phyloP scores from a whole-genome alignment of 2,113 vertebrate genomes.

The Motacilla alba region DNA sequence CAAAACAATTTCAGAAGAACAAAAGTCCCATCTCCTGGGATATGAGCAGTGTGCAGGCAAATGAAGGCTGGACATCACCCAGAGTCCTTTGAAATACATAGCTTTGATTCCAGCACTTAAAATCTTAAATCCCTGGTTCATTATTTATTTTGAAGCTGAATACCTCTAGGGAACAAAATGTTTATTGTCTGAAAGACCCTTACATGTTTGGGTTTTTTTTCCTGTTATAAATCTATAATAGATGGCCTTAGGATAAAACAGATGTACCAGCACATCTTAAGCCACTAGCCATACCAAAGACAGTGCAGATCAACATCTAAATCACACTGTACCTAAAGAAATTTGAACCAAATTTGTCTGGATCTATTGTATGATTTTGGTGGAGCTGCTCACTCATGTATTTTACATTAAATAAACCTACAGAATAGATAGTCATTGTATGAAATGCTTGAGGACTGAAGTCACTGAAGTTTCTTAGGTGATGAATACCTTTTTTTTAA shows the following conservation, averaged over 20 bases:
- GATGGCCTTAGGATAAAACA: not conserved
- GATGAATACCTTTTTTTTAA: not conserved
- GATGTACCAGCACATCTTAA: not conserved
- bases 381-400: not conserved
- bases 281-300: not conserved
- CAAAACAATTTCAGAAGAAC: not conserved
- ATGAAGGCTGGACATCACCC: not conserved
- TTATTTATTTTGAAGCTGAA: not conserved
- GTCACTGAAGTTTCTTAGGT: not conserved
- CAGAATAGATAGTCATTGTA: not conserved
- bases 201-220: rapidly evolving
- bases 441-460: not conserved
- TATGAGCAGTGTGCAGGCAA: not conserved
- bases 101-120: not conserved
- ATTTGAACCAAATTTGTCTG: not conserved
- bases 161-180: not conserved
- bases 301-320: not conserved
- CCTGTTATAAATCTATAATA: not conserved
- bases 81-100: not conserved
- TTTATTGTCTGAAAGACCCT: not conserved
- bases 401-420: not conserved
- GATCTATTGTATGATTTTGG: not conserved
- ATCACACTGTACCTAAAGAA: not conserved
- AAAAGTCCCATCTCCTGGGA: not conserved
- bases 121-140: not conserved